Base-by-base conservation (phyloP, 2,888 invertebrate genomes). In the Scaptomyza reducta region DNA sequence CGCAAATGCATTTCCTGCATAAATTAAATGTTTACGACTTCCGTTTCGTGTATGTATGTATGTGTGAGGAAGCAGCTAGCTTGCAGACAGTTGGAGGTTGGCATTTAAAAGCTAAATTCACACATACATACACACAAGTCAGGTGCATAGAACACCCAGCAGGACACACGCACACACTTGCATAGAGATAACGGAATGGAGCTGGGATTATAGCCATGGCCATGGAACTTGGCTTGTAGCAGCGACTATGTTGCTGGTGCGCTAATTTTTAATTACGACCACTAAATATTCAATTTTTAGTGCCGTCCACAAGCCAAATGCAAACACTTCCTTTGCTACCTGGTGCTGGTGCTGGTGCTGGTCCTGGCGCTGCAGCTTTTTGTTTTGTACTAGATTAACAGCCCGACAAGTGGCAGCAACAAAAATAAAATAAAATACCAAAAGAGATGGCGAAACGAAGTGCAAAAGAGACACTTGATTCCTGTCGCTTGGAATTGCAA, bases 221-320 rank as follows among this genome's bases (percentile, higher is more conserved):
- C 68, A 54, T 58, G 47, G 55, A 47, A 35, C 45, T 46, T 55
- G 49, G 58, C 31, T 54, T 50, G 38, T 63, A 18, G 55, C 35
- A 50, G 27, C 35, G 56, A 29, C 27, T 46, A 47, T 71, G 60
- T 46, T 62, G 65, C 68, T 63, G 77, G 72, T 68, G 81, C 79
- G 83, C 83, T 84, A 84, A 84, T 84, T 84, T 84, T 85, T 84
- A 84, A 85, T 84, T 84, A 84, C 83, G 71, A 73, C 79, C 80
- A 85, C 83, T 85, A 84, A 84, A 84, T 84, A 84, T 85, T 84
- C 83, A 85, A 81, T 85, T 85, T 85, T 84, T 85, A 84, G 83
- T 79, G 77, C 70, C 70, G 53, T 68, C 65, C 78, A 78, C 65
- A 80, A 58, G 67, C 9, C 74, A 70, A 74, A 61, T 63, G 77